Percentiles rank a stretch among this genome's conserved stretches.
Conservation (phyloP, 2,888 invertebrate species). For the Diloba caeruleocephala region DNA sequence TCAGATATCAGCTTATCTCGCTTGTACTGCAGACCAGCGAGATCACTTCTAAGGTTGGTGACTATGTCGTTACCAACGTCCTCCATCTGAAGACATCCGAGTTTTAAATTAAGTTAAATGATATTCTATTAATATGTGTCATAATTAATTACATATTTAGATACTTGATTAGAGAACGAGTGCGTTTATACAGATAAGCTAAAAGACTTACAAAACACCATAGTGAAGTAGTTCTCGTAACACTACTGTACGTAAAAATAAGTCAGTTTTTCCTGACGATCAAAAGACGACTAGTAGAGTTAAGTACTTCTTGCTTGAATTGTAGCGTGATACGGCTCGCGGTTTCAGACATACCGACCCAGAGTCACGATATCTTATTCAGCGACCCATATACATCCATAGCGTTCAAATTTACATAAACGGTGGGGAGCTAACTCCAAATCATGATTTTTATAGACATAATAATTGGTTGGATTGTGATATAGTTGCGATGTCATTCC, state of each 20-base stretch:
- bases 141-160: too few relatives aligned
- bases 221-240: constrained; percentile 37
- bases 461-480: constrained; percentile 57
- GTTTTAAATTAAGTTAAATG: background rate
- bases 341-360: constrained; percentile 73
- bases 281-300: constrained; percentile 75
- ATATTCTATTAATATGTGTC: background rate
- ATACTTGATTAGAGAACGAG: too few relatives aligned
- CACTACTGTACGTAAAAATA: constrained; percentile 40
- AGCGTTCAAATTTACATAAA: constrained; percentile 66
- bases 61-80: constrained; percentile 91
- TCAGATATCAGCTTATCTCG: constrained; percentile 93
- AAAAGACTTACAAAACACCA: constrained; percentile 70
- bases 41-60: constrained; percentile 94
- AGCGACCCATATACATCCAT: constrained; percentile 54
- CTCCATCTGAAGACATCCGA: constrained; percentile 85
- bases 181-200: background rate
- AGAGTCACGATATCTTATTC: constrained; percentile 82
- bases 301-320: constrained; percentile 71
- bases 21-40: constrained; percentile 95
- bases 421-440: constrained; percentile 54
- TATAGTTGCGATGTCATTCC: constrained; percentile 50
- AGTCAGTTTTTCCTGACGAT: constrained; percentile 74
- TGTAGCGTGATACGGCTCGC: constrained; percentile 82
- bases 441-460: constrained; percentile 57